Evolutionary conservation across 1,140 invertebrate genomes (phyloP), one percentile per base, ranked within the genome.

Genomic region (Mercenaria mercenaria): DNA sequence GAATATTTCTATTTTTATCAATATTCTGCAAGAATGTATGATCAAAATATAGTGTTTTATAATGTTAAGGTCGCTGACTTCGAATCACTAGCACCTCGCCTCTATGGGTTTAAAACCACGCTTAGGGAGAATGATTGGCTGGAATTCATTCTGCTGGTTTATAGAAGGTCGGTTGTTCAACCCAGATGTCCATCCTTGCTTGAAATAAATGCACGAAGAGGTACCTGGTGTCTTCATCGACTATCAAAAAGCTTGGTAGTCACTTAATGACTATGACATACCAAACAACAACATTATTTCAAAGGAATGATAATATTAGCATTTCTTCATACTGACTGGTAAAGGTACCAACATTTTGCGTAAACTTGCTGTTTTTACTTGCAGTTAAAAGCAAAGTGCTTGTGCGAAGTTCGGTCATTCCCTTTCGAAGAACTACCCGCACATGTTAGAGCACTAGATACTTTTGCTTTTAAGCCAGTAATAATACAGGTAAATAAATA

Each of bases 391-490:
- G 23, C 34, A n/a, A 81, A 81, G 20, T 81, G 77, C 34, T 20
- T 23, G 23, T 81, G 77, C 20, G 50, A 81, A 61, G 34, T 81
- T 3, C 39, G 77, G 23, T 13, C 29, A 61, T 81, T 81, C 23
- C 50, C 56, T 1, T 81, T 50, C 56, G 23, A 6, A 0, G 77
- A 81, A n/a, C 26, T 59, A 15, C 77, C 77, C 0, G 10, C 29
- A 15, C 77, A 81, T 39, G 52, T 81, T 10, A 10, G 34, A 37
- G 8, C 10, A 20, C 2, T 56, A n/a, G 37, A 59, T 1, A 81
- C 50, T 10, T 81, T 52, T 37, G 77, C 77, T 23, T 81, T 81
- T 59, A 81, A 81, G 41, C 77, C 77, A 59, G 34, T 81, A 23
- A 59, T 81, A 59, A 32, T 81, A 29, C 77, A 81, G 52, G 77